phyloP scores from a whole-genome alignment of 2,888 invertebrate genomes.

The Eledone cirrhosa region DNA sequence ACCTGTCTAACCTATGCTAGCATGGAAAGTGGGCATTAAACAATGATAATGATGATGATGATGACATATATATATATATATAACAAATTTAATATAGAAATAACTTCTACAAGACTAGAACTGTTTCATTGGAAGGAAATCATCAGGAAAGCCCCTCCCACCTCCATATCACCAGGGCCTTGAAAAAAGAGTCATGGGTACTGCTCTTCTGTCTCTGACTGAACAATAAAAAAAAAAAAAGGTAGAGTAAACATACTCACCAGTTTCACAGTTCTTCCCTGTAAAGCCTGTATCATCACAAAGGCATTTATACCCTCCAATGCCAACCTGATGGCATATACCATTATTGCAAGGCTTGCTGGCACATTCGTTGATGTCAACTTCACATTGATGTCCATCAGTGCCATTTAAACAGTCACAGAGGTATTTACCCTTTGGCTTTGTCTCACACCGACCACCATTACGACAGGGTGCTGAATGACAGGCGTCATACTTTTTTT shows the following conservation, averaged over 20 bases:
- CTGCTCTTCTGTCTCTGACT: too few species aligned
- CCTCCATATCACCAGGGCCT: too few species aligned
- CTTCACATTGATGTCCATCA: constrained; percentile 37
- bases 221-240: background rate
- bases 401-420: constrained; percentile 38
- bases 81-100: too few species aligned
- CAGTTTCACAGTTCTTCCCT: constrained; percentile 33
- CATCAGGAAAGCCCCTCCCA: too few species aligned
- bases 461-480: constrained; percentile 37
- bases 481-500: constrained; percentile 37
- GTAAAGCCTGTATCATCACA: constrained; percentile 35
- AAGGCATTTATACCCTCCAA: constrained; percentile 31
- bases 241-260: background rate
- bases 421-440: constrained; percentile 33
- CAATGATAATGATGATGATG: too few species aligned
- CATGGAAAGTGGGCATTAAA: too few species aligned
- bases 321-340: constrained; percentile 27
- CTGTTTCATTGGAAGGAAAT: too few species aligned
- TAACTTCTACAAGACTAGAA: too few species aligned
- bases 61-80: too few species aligned
- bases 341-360: constrained; percentile 24
- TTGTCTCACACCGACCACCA: constrained; percentile 36
- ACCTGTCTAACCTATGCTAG: too few species aligned
- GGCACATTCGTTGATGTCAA: constrained; percentile 37
- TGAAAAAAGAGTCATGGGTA: too few species aligned